Percentiles rank a stretch among this genome's conserved stretches.
These are phyloP conservation scores for Oncorhynchus gorbuscha DNA, from an alignment of 2,113 vertebrate species.

Conservation along the genomic window DNA sequence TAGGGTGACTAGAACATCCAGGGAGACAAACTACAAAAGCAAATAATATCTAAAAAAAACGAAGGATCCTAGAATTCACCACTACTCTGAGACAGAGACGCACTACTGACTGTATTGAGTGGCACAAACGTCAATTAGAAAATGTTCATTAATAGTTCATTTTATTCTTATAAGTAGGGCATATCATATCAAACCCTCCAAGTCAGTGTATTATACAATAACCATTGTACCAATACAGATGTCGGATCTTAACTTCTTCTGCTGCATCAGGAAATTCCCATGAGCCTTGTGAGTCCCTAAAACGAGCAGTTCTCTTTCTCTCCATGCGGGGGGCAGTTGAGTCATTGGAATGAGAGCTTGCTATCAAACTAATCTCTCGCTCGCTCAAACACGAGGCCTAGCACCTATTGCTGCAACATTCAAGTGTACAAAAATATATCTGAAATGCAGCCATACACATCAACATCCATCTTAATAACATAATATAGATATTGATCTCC, in stretches of 20 bases:
- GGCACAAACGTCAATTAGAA: slow-evolving; percentile 39
- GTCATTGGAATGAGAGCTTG: too few species aligned
- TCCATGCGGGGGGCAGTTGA: too few species aligned
- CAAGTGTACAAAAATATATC: too few species aligned
- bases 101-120: slow-evolving; percentile 21
- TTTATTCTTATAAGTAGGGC: slow-evolving; percentile 58
- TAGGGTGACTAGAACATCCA: slow-evolving; percentile 19
- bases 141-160: slow-evolving; percentile 65
- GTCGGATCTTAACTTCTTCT: slow-evolving; percentile 92
- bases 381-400: too few species aligned
- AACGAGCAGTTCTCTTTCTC: too few species aligned
- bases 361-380: too few species aligned
- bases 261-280: slow-evolving; percentile 32
- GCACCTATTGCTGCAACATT: too few species aligned
- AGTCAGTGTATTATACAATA: slow-evolving; percentile 8
- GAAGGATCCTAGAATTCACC: background rate
- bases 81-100: background rate
- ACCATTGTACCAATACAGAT: background rate
- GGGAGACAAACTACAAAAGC: slow-evolving; percentile 30
- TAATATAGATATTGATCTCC: too few species aligned
- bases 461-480: too few species aligned
- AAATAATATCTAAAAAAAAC: background rate
- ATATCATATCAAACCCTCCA: slow-evolving; percentile 37
- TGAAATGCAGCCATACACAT: too few species aligned
- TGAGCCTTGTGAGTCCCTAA: too few species aligned